Conservation (phyloP, 2,888 invertebrate genomes). For the Epinotia bilunana region DNA sequence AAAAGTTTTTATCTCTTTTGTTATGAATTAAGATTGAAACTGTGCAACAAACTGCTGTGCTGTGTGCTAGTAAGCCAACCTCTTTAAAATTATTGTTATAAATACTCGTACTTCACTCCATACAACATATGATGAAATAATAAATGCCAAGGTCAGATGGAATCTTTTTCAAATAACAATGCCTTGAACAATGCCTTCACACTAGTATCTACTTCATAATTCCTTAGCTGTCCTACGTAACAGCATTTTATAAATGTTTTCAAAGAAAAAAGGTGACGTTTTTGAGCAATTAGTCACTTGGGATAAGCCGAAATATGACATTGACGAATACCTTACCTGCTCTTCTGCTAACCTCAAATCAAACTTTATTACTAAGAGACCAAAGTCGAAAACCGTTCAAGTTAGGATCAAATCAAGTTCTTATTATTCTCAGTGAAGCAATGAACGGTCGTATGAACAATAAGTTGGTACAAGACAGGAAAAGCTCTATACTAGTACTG, state of each 20-base stretch:
- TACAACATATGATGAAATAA: background rate
- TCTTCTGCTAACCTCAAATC: background rate
- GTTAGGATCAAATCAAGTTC: slow-evolving; percentile 1
- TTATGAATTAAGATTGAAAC: no score
- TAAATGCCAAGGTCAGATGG: background rate
- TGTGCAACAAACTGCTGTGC: no score
- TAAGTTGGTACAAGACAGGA: slow-evolving; percentile 56
- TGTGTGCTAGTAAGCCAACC: no score
- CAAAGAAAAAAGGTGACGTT: slow-evolving; percentile 15
- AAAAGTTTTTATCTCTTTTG: no score
- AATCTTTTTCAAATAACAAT: background rate
- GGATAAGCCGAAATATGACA: slow-evolving; percentile 30
- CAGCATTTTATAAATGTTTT: background rate
- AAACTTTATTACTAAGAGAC: background rate
- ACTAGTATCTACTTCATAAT: slow-evolving; percentile 12
- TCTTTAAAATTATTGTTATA: no score
- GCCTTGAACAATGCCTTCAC: background rate
- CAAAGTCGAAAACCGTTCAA: background rate
- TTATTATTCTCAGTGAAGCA: slow-evolving; percentile 39
- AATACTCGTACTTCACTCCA: background rate
- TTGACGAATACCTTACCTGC: slow-evolving; percentile 25
- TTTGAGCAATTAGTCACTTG: slow-evolving; percentile 33
- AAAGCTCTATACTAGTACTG: slow-evolving; percentile 57
- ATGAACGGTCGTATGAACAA: slow-evolving; percentile 50
- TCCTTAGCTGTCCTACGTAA: background rate